These are phyloP conservation scores for Coptodon bakossiorum DNA, from an alignment of 2,113 vertebrate genomes.

Conservation along the genomic window DNA sequence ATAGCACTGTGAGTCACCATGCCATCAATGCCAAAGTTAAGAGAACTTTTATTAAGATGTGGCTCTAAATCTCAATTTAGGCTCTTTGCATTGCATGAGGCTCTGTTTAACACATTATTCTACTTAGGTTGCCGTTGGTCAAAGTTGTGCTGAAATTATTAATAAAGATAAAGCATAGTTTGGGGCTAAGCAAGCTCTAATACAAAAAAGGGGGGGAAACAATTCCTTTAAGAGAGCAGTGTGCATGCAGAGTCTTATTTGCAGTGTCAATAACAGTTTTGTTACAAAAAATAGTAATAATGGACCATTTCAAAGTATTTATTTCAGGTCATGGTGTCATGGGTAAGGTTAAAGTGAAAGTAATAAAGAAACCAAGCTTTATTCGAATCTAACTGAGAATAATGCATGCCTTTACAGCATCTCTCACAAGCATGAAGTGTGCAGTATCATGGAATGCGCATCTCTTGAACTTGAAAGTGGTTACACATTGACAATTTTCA, in stretches of 20 bases:
- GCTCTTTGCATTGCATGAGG: not conserved
- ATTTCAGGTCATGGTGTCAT: not conserved
- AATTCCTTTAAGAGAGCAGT: not conserved
- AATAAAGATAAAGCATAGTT: not conserved
- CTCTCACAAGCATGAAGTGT: conserved; percentile 6
- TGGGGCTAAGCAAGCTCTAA: not conserved
- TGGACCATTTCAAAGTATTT: not conserved
- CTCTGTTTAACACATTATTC: not conserved
- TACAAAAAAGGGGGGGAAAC: not conserved
- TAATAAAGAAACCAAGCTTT: not conserved
- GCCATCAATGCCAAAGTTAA: not conserved
- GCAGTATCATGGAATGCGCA: not conserved
- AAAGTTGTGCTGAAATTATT: not conserved
- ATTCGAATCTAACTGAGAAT: not conserved
- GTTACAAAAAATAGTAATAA: not conserved
- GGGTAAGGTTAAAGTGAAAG: not conserved
- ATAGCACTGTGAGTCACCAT: not conserved
- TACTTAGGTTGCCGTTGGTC: not conserved
- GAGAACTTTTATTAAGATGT: not conserved
- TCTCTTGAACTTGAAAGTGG: conserved; percentile 6
- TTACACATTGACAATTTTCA: not conserved
- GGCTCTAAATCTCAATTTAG: not conserved
- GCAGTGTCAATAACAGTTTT: not conserved
- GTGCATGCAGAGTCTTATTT: not conserved
- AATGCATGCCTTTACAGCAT: not conserved